phyloP scores from a whole-genome alignment of 2,797 vertebrate species.

The Perodicticus potto region DNA sequence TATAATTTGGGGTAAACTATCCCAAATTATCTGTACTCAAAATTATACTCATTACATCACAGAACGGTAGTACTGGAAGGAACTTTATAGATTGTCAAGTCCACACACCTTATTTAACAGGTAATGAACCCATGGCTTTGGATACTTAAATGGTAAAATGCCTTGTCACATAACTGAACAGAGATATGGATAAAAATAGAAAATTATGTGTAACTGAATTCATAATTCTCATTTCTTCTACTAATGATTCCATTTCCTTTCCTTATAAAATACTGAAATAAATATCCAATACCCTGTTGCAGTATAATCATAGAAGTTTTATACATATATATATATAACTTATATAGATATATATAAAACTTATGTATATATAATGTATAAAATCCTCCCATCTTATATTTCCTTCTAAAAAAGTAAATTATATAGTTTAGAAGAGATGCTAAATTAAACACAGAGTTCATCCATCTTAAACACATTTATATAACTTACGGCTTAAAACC shows the following conservation, averaged over 20 bases:
- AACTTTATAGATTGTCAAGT: background rate
- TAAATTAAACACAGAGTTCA: slow-evolving; percentile 19
- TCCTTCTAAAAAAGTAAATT: slow-evolving; percentile 10
- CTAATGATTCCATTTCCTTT: slow-evolving; percentile 46
- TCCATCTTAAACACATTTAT: background rate
- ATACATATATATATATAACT: too few relatives aligned
- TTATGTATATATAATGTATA: background rate
- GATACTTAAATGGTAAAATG: background rate
- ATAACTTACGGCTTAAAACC: background rate
- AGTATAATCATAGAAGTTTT: background rate
- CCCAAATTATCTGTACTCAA: background rate
- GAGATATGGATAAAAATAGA: background rate
- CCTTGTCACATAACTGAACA: background rate
- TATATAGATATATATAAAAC: too few relatives aligned
- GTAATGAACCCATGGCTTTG: background rate
- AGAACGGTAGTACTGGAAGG: background rate
- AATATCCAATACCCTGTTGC: background rate
- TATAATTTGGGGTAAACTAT: background rate
- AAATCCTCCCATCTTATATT: background rate
- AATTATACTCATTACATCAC: background rate
- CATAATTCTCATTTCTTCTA: background rate
- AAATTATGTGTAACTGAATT: background rate
- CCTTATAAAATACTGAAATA: slow-evolving; percentile 52
- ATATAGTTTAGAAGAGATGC: background rate
- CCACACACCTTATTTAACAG: slow-evolving; percentile 32